Conservation (phyloP, 2,113 vertebrate species). For the Myotis yumanensis region DNA sequence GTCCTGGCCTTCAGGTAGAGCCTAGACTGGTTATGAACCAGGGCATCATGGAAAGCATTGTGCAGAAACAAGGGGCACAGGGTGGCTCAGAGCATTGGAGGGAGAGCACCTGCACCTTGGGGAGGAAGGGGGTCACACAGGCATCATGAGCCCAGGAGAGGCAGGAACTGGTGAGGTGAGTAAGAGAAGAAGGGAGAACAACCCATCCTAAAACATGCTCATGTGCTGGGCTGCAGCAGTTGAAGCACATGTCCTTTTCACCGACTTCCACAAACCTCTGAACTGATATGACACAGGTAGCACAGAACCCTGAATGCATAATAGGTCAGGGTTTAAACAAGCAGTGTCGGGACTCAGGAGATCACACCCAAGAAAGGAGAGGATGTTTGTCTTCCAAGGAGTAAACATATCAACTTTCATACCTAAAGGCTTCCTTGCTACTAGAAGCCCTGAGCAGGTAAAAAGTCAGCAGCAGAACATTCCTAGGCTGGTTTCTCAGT, state of each 20-base stretch:
- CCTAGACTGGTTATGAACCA: not conserved
- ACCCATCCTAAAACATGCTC: too few species aligned
- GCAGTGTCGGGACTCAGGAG: not conserved
- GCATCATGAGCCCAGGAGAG: not conserved
- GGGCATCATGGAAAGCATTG: fast-evolving
- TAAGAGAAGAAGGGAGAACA: not conserved
- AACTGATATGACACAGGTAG: not conserved
- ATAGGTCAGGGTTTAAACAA: too few species aligned
- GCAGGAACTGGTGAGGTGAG: not conserved
- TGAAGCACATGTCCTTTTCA: not conserved
- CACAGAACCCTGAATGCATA: not conserved
- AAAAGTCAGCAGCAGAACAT: not conserved
- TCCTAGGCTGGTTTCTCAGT: not conserved
- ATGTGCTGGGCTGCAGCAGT: fast-evolving
- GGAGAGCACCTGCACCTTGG: not conserved
- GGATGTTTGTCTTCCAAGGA: not conserved
- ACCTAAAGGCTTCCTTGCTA: not conserved
- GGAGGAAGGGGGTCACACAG: not conserved
- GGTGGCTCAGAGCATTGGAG: not conserved
- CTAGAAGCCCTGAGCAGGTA: not conserved
- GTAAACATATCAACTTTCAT: not conserved
- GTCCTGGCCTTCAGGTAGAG: not conserved
- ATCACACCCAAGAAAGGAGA: not conserved
- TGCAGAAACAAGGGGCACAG: not conserved
- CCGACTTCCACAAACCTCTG: not conserved